Evolutionary conservation across 2,797 vertebrate genomes (phyloP).

Genomic region (Ispidina lecontei): DNA sequence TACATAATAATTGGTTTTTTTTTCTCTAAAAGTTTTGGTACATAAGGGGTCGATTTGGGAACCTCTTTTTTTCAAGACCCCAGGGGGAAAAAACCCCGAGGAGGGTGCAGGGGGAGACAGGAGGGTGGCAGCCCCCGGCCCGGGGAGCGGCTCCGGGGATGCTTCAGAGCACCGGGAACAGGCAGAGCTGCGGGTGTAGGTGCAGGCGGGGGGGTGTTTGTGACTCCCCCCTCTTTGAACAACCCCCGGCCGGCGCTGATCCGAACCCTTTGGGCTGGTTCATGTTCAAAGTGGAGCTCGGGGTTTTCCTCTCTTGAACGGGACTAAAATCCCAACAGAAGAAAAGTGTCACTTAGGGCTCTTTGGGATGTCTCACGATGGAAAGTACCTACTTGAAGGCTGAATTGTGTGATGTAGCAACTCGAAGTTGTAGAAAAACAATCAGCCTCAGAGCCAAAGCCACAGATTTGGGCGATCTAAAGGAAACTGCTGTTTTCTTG

Average conservation of each 20-base stretch:
- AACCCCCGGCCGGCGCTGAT: neutral
- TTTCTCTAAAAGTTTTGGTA: no score
- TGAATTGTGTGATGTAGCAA: neutral
- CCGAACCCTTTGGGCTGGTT: fast-evolving
- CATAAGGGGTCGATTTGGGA: no score
- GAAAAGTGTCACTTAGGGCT: neutral
- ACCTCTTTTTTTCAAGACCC: no score
- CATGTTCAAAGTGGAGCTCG: fast-evolving
- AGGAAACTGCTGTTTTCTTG: neutral
- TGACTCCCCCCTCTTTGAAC: neutral
- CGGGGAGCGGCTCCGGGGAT: neutral
- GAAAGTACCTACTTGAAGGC: neutral
- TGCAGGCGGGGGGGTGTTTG: no score
- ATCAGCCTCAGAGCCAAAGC: neutral
- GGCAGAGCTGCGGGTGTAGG: neutral
- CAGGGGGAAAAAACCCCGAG: neutral
- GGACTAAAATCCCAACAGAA: neutral
- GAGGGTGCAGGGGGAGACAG: neutral
- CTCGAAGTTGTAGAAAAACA: neutral
- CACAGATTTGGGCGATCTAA: neutral
- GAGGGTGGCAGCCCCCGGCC: neutral
- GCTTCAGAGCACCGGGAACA: neutral
- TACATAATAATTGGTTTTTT: no score
- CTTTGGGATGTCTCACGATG: neutral
- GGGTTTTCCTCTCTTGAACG: fast-evolving